phyloP scores from a whole-genome alignment of 2,888 invertebrate species.

The Allolobophora icterica region DNA sequence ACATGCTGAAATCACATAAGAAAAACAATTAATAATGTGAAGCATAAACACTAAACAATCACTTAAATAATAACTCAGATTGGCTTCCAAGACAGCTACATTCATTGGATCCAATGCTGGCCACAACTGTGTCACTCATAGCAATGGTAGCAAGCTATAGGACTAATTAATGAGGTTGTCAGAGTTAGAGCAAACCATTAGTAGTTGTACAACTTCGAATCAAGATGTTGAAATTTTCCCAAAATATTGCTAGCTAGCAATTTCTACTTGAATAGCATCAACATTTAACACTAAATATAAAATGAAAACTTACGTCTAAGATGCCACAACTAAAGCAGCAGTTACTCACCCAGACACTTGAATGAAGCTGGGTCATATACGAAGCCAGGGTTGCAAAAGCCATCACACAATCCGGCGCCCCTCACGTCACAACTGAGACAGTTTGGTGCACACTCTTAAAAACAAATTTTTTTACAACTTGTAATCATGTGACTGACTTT shows the following conservation, averaged over 20 bases:
- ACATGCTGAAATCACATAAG: neutral
- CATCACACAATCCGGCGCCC: slow-evolving; percentile 37
- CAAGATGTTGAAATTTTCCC: neutral
- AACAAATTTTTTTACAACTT: neutral
- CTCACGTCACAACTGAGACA: slow-evolving; percentile 30
- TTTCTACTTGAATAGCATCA: neutral
- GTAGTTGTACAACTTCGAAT: too few relatives aligned
- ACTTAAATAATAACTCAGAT: neutral
- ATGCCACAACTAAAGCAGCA: neutral
- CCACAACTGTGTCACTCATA: neutral
- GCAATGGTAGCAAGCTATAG: neutral
- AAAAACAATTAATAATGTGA: neutral
- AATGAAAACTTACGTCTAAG: neutral
- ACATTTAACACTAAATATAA: neutral
- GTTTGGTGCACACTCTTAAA: slow-evolving; percentile 38
- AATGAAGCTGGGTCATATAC: slow-evolving; percentile 26
- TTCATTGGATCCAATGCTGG: neutral
- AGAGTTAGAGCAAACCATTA: too few relatives aligned
- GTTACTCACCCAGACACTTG: slow-evolving; percentile 35
- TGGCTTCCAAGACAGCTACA: neutral
- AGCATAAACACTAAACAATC: neutral
- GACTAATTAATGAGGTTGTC: neutral
- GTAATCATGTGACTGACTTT: neutral
- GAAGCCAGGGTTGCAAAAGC: slow-evolving; percentile 35
- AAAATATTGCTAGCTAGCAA: neutral